Conservation (phyloP, 2,888 invertebrate genomes). For the Spisula subtruncata region DNA sequence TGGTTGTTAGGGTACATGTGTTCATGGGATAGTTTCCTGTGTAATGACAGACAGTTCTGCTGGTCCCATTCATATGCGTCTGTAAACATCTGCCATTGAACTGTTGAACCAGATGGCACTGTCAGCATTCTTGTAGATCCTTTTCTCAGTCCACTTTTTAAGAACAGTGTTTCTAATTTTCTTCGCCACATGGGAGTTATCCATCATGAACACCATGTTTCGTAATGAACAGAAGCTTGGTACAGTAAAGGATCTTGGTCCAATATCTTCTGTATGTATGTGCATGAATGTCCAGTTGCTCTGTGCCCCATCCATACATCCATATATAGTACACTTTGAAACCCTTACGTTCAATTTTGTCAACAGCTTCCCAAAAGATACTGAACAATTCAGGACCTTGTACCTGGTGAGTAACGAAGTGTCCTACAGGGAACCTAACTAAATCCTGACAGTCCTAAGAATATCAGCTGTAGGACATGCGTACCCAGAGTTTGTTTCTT, state of each 20-base stretch:
- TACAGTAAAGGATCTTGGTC: neutral
- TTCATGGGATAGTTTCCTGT: conserved; percentile 42
- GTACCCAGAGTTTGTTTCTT: neutral
- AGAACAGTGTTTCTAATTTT: neutral
- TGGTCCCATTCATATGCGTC: conserved; percentile 56
- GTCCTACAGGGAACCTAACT: neutral
- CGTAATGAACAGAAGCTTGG: neutral
- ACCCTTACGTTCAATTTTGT: neutral
- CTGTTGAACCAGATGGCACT: neutral
- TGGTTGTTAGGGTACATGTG: conserved; percentile 38
- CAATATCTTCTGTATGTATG: neutral
- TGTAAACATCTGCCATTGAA: conserved; percentile 46
- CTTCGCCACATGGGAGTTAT: neutral
- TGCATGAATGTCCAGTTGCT: neutral
- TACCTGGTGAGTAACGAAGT: neutral
- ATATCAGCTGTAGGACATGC: neutral
- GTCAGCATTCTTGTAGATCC: conserved; percentile 6
- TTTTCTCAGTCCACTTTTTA: neutral
- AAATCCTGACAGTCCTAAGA: neutral
- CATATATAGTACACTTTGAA: neutral
- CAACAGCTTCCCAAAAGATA: neutral
- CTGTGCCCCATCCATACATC: neutral
- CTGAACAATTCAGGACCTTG: neutral
- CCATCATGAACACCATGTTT: neutral
- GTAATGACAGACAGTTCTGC: conserved; percentile 34